Evolutionary conservation across 2,797 vertebrate genomes (phyloP), one percentile per base, ranked within the genome.

Genomic region (Bucorvus abyssinicus): DNA sequence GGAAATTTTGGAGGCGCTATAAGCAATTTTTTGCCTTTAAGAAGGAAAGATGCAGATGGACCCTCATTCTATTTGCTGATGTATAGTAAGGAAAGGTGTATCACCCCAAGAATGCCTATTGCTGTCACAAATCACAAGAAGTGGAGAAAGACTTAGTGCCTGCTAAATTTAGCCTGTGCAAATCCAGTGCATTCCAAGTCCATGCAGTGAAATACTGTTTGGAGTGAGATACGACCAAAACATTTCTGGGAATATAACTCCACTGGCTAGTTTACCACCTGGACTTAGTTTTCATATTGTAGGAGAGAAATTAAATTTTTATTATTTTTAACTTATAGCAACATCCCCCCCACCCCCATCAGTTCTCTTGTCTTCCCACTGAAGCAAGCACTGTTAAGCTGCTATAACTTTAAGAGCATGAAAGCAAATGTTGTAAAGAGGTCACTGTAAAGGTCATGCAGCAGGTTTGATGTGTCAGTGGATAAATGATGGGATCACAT

Each of bases 401-500:
- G 95, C 97, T 98, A 95, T 97, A 97, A 97, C 96, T 97, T 98
- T 97, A 97, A 98, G 96, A 97, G 97, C 97, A 98, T 97, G 97
- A 98, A 98, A 98, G 97, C 93, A 89, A 98, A 98, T 45, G 95
- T 97, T 97, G 96, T 96, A 97, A 97, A 96, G 98, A 98, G 98
- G 98, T 98, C 98, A 98, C 96, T 96, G 95, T 97, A 97, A 98
- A 98, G 98, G 98, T 98, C 98, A 96, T 91, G 63, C 98, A 98
- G 98, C 98, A 98, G 98, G 98, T 98, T 98, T 98, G 98, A 98
- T 98, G 98, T 98, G 98, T 98, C 98, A 98, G 97, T 97, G 98
- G 98, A 98, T 98, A 98, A 99, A 98, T 98, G 98, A 99, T 98
- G 98, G 97, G 97, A 98, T 98, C 98, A 98, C 98, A 98, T 99